Evolutionary conservation across 1,140 invertebrate genomes (phyloP).

Genomic region (Brachystomella parvula): DNA sequence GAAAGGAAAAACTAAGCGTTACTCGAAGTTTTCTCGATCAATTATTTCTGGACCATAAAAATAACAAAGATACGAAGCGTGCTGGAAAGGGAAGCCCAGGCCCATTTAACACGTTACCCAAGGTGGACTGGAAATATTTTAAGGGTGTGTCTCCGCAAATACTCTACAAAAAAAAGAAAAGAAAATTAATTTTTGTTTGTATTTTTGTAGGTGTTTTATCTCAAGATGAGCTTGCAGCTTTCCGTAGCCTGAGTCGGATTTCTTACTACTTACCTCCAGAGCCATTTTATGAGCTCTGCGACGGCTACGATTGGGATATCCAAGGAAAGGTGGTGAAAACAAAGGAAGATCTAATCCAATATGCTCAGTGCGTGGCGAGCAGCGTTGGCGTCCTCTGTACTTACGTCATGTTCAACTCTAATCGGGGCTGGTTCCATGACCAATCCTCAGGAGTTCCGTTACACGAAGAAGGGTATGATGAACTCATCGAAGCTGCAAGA

Average conservation of each 20-base stretch:
- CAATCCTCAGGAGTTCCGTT: background rate
- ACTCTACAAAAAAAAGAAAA: background rate
- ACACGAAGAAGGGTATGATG: background rate
- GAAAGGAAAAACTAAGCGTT: background rate
- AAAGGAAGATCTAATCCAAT: background rate
- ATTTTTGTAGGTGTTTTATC: background rate
- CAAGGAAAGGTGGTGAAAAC: background rate
- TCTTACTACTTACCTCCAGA: background rate
- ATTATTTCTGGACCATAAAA: background rate
- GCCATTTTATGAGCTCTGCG: slow-evolving; percentile 1
- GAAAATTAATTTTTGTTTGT: background rate
- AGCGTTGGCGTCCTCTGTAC: slow-evolving; percentile 1
- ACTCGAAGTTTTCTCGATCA: background rate
- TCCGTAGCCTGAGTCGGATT: background rate
- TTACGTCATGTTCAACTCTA: background rate
- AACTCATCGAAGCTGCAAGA: background rate
- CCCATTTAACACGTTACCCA: background rate
- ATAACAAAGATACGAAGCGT: background rate
- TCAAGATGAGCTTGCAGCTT: background rate
- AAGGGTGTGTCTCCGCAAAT: background rate
- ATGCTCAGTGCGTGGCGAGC: background rate
- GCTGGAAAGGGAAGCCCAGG: background rate
- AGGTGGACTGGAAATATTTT: background rate
- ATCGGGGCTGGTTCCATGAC: background rate
- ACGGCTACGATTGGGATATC: slow-evolving; percentile 3